Evolutionary conservation across 2,797 vertebrate species (phyloP).

Genomic region (Kryptolebias ocellatus): DNA sequence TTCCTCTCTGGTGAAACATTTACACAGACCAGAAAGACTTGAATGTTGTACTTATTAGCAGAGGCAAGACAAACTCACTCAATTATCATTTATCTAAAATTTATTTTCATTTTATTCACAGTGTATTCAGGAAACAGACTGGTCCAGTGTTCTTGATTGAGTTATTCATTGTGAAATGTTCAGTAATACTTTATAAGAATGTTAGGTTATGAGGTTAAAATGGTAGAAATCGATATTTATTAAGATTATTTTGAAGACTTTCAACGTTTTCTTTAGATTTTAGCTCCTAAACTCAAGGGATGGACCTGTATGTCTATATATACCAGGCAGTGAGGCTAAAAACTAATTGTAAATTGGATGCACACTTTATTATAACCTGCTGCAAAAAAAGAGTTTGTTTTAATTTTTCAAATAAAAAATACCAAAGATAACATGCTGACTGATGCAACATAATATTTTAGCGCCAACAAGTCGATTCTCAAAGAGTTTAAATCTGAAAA

Average conservation of each 20-base stretch:
- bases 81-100: slow-evolving; percentile 54
- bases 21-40: slow-evolving; percentile 40
- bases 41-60: slow-evolving; percentile 44
- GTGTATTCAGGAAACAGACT: neutral
- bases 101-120: slow-evolving; percentile 20
- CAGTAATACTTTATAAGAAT: neutral
- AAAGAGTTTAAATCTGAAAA: neutral
- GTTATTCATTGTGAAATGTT: neutral
- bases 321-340: neutral
- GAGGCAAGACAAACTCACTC: slow-evolving; percentile 64
- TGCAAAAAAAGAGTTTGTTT: neutral
- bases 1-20: slow-evolving; percentile 31
- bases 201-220: neutral
- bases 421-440: neutral
- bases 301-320: neutral
- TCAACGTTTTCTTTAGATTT: neutral
- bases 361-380: neutral
- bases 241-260: neutral
- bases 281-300: neutral
- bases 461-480: neutral
- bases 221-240: too few species aligned
- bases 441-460: neutral
- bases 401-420: too few species aligned
- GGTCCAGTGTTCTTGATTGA: neutral
- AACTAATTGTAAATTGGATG: neutral